phyloP scores from a whole-genome alignment of 1,140 invertebrate genomes.

The Mycetomoellerius zeteki region DNA sequence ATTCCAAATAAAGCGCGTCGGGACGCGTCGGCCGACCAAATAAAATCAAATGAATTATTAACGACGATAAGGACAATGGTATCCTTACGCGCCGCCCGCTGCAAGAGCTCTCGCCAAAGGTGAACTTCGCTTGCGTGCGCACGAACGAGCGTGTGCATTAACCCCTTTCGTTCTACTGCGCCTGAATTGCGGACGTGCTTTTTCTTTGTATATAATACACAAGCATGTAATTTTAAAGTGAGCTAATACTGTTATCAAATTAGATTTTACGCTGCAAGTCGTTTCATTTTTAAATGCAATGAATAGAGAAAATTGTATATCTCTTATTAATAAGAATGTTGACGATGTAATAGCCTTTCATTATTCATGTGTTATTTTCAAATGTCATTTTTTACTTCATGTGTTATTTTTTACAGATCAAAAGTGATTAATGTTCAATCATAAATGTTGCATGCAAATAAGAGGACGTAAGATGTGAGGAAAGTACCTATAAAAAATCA shows the following conservation, averaged over 20 bases:
- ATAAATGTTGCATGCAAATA: not conserved
- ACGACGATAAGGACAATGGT: conserved; percentile 44
- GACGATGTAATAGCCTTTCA: not conserved
- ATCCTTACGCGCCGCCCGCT: not conserved
- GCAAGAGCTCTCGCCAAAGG: not conserved
- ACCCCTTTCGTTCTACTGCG: not conserved
- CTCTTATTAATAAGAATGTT: not conserved
- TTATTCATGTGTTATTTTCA: not conserved
- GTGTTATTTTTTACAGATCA: not conserved
- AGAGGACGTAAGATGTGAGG: not conserved
- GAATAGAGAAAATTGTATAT: not conserved
- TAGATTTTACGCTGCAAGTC: not conserved
- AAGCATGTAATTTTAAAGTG: not conserved
- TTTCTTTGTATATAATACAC: not conserved
- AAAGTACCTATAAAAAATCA: not conserved
- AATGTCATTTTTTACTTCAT: no score
- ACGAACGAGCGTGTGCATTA: conserved; percentile 9
- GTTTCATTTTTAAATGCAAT: not conserved
- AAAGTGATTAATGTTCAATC: not conserved
- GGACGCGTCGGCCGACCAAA: conserved; percentile 27
- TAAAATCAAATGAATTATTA: conserved; percentile 59
- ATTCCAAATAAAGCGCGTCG: conserved; percentile 42
- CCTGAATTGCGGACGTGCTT: not conserved
- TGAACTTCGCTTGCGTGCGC: not conserved
- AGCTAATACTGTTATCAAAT: conserved; percentile 10